Evolutionary conservation across 2,797 vertebrate species (phyloP).

Genomic region (Parauchenoglanis ngamensis): DNA sequence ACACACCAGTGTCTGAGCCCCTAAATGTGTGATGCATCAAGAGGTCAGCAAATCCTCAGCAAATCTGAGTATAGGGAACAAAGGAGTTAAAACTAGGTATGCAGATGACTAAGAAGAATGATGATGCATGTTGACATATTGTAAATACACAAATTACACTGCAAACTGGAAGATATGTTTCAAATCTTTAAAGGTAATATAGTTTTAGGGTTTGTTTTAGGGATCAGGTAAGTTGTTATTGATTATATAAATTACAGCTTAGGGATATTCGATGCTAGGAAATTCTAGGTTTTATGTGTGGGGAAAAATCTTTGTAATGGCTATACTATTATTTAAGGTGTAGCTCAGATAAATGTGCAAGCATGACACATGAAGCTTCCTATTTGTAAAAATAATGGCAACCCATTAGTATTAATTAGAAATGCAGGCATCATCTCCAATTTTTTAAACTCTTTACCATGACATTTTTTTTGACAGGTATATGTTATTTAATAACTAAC

Average conservation of each 20-base stretch:
- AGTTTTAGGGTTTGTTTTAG: not conserved
- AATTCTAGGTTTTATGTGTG: not conserved
- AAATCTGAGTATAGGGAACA: not conserved
- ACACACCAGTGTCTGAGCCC: conserved; percentile 17
- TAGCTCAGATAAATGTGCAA: not conserved
- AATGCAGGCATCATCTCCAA: not conserved
- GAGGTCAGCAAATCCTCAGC: not conserved
- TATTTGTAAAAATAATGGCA: not conserved
- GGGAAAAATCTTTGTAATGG: not conserved
- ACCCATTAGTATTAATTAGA: not conserved
- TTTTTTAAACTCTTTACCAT: not conserved
- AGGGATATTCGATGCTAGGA: not conserved
- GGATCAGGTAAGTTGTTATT: not conserved
- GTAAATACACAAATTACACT: not conserved
- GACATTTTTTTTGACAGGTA: not conserved
- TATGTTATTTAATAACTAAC: not conserved
- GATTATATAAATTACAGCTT: not conserved
- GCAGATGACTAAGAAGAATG: not conserved
- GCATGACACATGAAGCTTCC: not conserved
- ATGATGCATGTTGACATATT: not conserved
- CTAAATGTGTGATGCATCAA: conserved; percentile 39
- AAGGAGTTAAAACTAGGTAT: not conserved
- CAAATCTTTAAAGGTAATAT: not conserved
- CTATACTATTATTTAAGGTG: not conserved
- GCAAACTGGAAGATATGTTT: not conserved